Evolutionary conservation across 2,797 vertebrate genomes (phyloP).

Genomic region (Sebastolobus altivelis): DNA sequence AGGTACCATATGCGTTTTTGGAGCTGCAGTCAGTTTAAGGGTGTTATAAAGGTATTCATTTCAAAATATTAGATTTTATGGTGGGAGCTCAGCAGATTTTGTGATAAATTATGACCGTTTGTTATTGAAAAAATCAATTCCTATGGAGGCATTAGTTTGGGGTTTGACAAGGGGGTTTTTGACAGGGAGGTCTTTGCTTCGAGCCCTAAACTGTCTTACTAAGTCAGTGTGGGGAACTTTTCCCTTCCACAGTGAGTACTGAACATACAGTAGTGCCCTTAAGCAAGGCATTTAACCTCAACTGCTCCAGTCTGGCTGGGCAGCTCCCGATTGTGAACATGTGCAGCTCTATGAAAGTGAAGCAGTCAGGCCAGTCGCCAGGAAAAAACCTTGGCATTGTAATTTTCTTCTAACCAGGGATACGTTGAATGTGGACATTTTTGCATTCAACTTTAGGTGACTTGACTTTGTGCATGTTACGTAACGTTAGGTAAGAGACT

Average conservation of each 20-base stretch:
- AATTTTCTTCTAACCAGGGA: background rate
- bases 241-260: background rate
- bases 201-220: constrained; percentile 3
- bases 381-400: background rate
- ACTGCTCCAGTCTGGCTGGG: background rate
- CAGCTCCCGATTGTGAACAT: constrained; percentile 23
- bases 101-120: constrained; percentile 20
- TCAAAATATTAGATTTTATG: constrained; percentile 37
- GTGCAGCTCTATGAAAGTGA: constrained; percentile 16
- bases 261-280: background rate
- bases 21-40: constrained; percentile 30
- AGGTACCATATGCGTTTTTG: constrained; percentile 46
- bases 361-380: background rate
- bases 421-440: background rate
- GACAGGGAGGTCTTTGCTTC: constrained; percentile 21
- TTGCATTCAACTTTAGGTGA: background rate
- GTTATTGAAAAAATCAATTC: constrained; percentile 39
- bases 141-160: constrained; percentile 18
- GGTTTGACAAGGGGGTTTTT: constrained; percentile 22
- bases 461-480: background rate
- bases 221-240: constrained; percentile 11
- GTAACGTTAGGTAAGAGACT: background rate
- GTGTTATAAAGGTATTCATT: constrained; percentile 49
- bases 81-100: constrained; percentile 14
- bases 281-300: constrained; percentile 33